Percentiles rank a stretch among this genome's conserved stretches.
These are phyloP conservation scores for Aselliscus stoliczkanus DNA, from an alignment of 2,797 vertebrate genomes.

Conservation along the genomic window DNA sequence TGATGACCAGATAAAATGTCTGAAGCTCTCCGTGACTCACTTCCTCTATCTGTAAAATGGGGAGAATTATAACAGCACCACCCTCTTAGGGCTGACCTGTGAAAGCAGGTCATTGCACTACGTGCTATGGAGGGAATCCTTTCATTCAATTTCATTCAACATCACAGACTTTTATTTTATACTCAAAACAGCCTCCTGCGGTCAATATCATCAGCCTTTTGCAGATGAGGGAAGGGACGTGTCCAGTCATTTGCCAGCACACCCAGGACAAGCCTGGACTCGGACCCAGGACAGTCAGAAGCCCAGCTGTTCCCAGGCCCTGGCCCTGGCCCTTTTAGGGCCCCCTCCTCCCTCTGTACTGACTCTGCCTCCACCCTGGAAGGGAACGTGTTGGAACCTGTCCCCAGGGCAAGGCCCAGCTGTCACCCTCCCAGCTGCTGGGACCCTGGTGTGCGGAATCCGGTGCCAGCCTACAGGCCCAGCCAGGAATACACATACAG, in stretches of 20 bases:
- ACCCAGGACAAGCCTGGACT: neutral
- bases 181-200: rapidly evolving
- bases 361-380: neutral
- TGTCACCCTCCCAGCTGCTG: constrained; percentile 51
- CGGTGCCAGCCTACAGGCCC: neutral
- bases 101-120: rapidly evolving
- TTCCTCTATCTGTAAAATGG: neutral
- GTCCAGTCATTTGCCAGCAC: neutral
- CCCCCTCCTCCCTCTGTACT: neutral
- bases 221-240: neutral
- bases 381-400: constrained; percentile 27
- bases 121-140: rapidly evolving
- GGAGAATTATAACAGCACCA: rapidly evolving
- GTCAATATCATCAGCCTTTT: neutral
- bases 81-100: neutral
- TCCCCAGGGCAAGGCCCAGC: constrained; percentile 38
- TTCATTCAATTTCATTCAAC: neutral
- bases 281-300: neutral
- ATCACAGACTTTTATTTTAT: neutral
- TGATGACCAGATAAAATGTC: rapidly evolving
- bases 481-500: neutral
- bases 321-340: neutral
- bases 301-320: neutral
- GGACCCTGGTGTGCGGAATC: neutral
- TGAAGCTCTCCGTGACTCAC: neutral